A percentile compares a stretch with the other conserved stretches of the same genome.
Conservation (phyloP, 2,888 invertebrate species). For the Leptarthrus brevirostris region DNA sequence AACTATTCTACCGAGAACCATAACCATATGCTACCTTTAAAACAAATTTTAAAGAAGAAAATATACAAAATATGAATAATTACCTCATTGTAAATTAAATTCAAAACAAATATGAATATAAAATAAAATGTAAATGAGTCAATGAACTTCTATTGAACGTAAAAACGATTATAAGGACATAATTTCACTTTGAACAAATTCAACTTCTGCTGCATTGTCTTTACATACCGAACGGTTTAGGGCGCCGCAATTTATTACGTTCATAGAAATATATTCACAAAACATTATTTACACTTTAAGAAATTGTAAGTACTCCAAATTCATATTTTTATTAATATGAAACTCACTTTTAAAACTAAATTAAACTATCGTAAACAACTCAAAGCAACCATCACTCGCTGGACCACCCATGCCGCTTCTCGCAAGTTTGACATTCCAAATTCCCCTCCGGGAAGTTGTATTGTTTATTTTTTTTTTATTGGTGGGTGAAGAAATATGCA, state of each 20-base stretch:
- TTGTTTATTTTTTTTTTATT: no score
- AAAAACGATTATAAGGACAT: not conserved
- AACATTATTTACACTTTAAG: no score
- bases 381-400: not conserved
- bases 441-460: no score
- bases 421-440: not conserved
- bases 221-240: constrained; percentile 5
- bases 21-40: no score
- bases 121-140: not conserved
- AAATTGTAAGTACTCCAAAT: no score
- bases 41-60: not conserved
- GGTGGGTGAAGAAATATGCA: no score
- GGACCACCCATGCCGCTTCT: constrained; percentile 39
- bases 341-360: no score
- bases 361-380: no score
- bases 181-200: not conserved
- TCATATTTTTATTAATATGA: no score
- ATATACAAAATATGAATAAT: not conserved
- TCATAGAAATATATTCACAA: not conserved
- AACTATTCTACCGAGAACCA: no score
- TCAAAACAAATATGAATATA: not conserved
- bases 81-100: constrained; percentile 15
- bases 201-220: not conserved
- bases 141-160: not conserved
- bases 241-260: no score